Evolutionary conservation across 2,797 vertebrate genomes (phyloP).

Genomic region (Emydoidea blandingii): DNA sequence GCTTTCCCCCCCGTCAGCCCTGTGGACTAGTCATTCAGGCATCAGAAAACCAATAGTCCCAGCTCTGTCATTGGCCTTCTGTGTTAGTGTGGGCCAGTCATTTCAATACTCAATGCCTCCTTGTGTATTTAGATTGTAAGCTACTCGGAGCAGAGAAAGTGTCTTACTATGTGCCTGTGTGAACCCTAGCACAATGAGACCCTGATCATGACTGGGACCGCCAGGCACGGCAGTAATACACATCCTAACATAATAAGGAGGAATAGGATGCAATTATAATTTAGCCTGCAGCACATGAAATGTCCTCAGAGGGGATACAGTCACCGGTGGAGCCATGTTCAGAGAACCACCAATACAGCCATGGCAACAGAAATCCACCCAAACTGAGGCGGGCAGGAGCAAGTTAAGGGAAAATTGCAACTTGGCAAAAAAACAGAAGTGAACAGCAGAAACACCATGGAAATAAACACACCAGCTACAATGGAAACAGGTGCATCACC

Average conservation of each 20-base stretch:
- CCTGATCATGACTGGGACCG: neutral
- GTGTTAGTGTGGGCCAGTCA: fast-evolving
- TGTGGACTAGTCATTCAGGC: neutral
- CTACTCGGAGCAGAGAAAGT: neutral
- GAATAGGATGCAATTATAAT: neutral
- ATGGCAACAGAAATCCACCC: neutral
- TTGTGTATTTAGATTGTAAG: neutral
- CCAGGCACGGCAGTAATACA: neutral
- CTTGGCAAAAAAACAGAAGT: neutral
- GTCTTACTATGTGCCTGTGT: neutral
- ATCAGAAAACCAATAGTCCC: neutral
- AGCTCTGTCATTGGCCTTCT: neutral
- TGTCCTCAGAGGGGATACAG: neutral
- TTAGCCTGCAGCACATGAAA: neutral
- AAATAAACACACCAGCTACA: neutral
- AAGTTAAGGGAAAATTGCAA: neutral
- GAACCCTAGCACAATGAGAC: neutral
- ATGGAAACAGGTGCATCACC: neutral
- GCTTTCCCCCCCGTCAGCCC: too few relatives aligned
- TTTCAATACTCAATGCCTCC: neutral
- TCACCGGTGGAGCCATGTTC: neutral
- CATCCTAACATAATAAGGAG: neutral
- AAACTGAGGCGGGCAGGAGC: neutral
- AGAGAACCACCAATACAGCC: neutral
- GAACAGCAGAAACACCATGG: neutral